phyloP scores from a whole-genome alignment of 2,888 invertebrate genomes.

The Villa cingulata region DNA sequence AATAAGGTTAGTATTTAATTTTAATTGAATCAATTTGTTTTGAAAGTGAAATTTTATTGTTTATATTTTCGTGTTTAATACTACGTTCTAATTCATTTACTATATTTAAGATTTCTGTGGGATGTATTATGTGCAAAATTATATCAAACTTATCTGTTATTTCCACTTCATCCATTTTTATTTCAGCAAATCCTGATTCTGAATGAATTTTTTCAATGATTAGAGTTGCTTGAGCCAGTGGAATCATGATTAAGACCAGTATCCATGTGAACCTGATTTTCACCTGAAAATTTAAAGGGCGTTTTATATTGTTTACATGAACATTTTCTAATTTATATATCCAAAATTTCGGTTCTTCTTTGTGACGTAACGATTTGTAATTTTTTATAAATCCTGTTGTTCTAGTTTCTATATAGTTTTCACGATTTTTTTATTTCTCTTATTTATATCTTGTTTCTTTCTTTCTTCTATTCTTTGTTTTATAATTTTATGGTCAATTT shows the following conservation, averaged over 20 bases:
- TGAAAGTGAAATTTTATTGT: neutral
- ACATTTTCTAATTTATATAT: no score
- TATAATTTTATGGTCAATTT: no score
- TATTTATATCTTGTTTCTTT: no score
- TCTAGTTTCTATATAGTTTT: no score
- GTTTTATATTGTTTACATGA: no score
- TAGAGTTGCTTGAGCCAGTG: neutral
- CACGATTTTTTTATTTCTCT: no score
- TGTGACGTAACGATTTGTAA: no score
- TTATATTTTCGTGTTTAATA: neutral
- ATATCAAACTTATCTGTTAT: neutral
- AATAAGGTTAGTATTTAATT: neutral
- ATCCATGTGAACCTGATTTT: neutral
- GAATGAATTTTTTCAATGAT: neutral
- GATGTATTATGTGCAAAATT: conserved; percentile 1
- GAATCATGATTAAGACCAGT: neutral
- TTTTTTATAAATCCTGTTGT: no score
- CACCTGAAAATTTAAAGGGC: neutral
- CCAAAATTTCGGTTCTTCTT: no score
- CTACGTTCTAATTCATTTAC: neutral
- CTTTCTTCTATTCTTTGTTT: no score
- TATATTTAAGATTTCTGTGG: neutral
- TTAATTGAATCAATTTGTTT: conserved; percentile 3
- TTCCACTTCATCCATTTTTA: neutral
- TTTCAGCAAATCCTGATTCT: neutral